Evolutionary conservation across 2,113 vertebrate genomes (phyloP), one percentile per base, ranked within the genome.

Genomic region (Rafetus swinhoei): DNA sequence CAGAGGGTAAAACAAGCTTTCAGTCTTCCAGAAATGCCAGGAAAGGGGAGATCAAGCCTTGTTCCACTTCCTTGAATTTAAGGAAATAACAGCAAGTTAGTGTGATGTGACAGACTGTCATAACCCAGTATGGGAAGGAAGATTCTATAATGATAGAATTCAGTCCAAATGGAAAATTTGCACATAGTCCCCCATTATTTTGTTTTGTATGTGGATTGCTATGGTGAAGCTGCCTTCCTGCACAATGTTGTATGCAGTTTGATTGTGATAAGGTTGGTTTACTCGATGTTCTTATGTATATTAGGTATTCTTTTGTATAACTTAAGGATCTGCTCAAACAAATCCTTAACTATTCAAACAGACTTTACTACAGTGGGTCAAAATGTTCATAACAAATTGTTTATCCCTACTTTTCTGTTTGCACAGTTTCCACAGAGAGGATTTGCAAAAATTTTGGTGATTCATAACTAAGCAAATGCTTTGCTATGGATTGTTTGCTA

Each of bases 11-110:
- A 3, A 1, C 1, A 79, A 85, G 4, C 1, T 6, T 45, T 80
- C 59, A 1, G n/a, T 93, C 55, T 5, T 1, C 87, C 50, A 57
- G 29, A 74, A 39, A 80, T 18, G 4, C 9, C 9, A 13, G 18
- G 1, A 4, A 6, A 79, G 52, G 5, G 1, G 45, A 65, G 76
- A 65, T 2, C 14, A 82, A 0, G 0, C 12, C 9, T 59, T 53
- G 14, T 54, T 18, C 2, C 10, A 22, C 86, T 81, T 60, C 81
- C 19, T n/a, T 87, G 50, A 25, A 32, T 87, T 95, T 90, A 81
- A 82, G 32, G 11, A 84, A 80, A 35, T 1, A 80, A 3, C 1
- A 57, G 89, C 25, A 85, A 45, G 87, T 93, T 82, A 9, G 1
- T 35, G 6, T 82, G 55, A 2, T 50, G 4, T 80, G 4, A 3